Evolutionary conservation across 37 sponge, comb jelly and placozoan genomes (phyloP).

Genomic region (Oopsacas minuta): DNA sequence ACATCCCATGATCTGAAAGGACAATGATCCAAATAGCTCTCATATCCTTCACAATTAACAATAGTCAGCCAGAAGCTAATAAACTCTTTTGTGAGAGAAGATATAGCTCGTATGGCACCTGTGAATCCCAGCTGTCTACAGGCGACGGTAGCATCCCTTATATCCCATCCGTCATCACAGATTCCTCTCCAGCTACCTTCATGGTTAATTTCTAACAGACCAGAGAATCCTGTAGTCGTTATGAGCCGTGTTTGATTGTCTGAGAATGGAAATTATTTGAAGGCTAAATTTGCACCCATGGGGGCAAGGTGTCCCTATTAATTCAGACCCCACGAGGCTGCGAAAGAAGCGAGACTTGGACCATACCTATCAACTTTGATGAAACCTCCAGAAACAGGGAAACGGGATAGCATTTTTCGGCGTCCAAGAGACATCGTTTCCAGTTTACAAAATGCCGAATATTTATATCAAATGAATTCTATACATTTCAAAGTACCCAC

Average conservation of each 20-base stretch:
- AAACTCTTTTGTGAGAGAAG: background rate
- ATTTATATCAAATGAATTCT: no score
- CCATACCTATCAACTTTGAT: no score
- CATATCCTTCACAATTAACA: constrained; percentile 29
- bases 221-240: background rate
- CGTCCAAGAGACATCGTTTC: no score
- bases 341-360: no score
- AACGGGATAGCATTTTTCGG: no score
- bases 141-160: constrained; percentile 25
- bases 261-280: no score
- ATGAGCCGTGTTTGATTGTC: background rate
- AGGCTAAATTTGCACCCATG: no score
- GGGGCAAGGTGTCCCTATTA: no score
- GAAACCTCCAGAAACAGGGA: no score
- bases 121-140: background rate
- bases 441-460: no score
- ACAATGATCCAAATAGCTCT: constrained; percentile 38
- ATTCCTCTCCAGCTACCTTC: constrained; percentile 26
- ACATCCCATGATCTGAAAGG: constrained; percentile 19
- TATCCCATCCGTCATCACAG: constrained; percentile 35
- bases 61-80: constrained; percentile 32
- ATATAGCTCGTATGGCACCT: background rate
- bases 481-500: background rate
- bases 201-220: constrained; percentile 6
- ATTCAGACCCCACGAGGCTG: no score